These are phyloP conservation scores for Listrodromus nycthemerus DNA, from an alignment of 2,888 invertebrate genomes.

Conservation along the genomic window DNA sequence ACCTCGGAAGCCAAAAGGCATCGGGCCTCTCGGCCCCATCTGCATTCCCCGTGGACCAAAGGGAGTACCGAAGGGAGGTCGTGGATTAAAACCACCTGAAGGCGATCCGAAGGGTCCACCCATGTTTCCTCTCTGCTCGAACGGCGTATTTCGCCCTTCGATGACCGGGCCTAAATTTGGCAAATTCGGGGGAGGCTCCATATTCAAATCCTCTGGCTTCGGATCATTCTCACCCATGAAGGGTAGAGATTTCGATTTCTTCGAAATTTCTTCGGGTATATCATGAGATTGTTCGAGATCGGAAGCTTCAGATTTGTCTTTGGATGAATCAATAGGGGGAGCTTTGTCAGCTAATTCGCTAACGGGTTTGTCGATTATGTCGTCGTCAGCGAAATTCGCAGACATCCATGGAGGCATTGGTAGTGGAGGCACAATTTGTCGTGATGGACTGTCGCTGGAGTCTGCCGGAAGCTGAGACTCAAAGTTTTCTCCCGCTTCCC, in stretches of 20 bases:
- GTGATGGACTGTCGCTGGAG: slow-evolving; percentile 9
- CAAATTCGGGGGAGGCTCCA: slow-evolving; percentile 81
- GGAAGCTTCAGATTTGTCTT: slow-evolving; percentile 34
- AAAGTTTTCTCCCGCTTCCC: slow-evolving; percentile 37
- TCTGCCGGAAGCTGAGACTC: slow-evolving; percentile 25
- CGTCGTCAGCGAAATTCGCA: slow-evolving; percentile 53
- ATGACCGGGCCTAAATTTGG: slow-evolving; percentile 78
- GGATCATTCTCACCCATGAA: slow-evolving; percentile 82
- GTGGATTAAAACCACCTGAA: slow-evolving; percentile 42
- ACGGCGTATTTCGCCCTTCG: slow-evolving; percentile 38
- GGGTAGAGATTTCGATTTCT: slow-evolving; percentile 77
- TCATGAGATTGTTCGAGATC: slow-evolving; percentile 29
- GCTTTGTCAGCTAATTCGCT: slow-evolving; percentile 26
- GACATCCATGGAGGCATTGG: slow-evolving; percentile 75
- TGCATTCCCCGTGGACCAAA: slow-evolving; percentile 61
- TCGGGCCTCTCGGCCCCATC: slow-evolving; percentile 60
- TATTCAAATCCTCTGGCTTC: slow-evolving; percentile 80
- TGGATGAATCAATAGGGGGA: neutral
- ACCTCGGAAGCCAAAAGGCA: slow-evolving; percentile 65
- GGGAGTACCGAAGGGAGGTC: slow-evolving; percentile 52
- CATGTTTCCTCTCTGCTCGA: slow-evolving; percentile 16
- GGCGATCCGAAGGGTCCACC: slow-evolving; percentile 26
- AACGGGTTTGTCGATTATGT: slow-evolving; percentile 43
- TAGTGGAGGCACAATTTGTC: slow-evolving; percentile 66
- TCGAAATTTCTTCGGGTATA: slow-evolving; percentile 30